Percentiles rank a stretch among this genome's conserved stretches.
Evolutionary conservation across 2,797 vertebrate genomes (phyloP).

Genomic region (Atherinosoma microstoma): DNA sequence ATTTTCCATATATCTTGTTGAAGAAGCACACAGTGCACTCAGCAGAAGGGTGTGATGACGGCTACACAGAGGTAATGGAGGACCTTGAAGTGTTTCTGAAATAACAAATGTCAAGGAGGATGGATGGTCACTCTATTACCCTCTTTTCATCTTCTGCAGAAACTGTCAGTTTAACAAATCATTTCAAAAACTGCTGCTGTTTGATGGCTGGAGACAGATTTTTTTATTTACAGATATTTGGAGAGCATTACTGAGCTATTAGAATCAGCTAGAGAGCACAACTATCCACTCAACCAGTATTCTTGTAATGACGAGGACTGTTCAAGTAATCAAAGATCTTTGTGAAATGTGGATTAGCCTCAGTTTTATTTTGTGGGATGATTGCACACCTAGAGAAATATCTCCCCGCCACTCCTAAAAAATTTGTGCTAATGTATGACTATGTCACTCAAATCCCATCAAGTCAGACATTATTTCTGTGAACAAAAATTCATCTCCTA

Average conservation of each 20-base stretch:
- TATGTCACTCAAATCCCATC: background rate
- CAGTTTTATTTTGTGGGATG: background rate
- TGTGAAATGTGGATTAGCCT: background rate
- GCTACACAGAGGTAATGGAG: conserved; percentile 42
- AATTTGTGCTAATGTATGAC: background rate
- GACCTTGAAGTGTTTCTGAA: conserved; percentile 63
- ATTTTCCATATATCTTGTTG: conserved; percentile 19
- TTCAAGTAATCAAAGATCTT: conserved; percentile 27
- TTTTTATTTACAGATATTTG: conserved; percentile 5
- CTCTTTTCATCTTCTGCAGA: conserved; percentile 32
- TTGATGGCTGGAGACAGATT: conserved; percentile 12
- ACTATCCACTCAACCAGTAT: background rate
- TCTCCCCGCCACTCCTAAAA: background rate
- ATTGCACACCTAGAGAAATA: background rate
- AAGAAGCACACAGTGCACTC: conserved; percentile 13
- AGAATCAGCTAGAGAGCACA: background rate
- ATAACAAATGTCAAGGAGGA: conserved; percentile 66
- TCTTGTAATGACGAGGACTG: conserved; percentile 14
- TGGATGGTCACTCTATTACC: conserved; percentile 41
- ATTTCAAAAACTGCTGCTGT: conserved; percentile 25
- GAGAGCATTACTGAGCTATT: conserved; percentile 4
- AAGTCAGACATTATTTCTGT: background rate
- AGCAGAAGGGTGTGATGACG: conserved; percentile 33
- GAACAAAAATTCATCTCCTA: background rate
- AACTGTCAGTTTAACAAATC: conserved; percentile 36